Evolutionary conservation across 2,797 vertebrate genomes (phyloP), one percentile per base, ranked within the genome.

Genomic region (Thamnophis elegans): DNA sequence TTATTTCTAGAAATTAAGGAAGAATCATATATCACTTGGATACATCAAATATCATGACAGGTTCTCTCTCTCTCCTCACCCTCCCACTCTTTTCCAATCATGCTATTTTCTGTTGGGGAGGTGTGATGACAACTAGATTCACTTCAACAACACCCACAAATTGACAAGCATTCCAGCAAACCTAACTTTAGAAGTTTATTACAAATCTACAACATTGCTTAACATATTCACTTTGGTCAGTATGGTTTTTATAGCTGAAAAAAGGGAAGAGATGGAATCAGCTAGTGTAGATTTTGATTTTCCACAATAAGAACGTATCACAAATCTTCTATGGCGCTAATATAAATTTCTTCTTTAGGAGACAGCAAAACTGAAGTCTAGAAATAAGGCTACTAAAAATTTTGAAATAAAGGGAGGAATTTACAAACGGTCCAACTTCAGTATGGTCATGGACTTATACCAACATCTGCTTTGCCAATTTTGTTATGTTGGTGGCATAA

Each of bases 1-100:
- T 95, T 94, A 96, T 94, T 96, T 96, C 96, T 96, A 95, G 94
- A 97, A 96, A 96, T 95, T 90, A n/a, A 90, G 85, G 62, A 95
- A 95, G 94, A 93, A 73, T 73, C 91, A 96, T 97, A 90, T 10
- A 96, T 96, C 93, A 95, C 90, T 94, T 95, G 88, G 94, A 93
- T 92, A 89, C 87, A 95, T 78, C 93, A 94, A 91, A 55, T 32
- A 92, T 93, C 51, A 91, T 56, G 68, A 88, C 86, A 91, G 56
- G 26, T 5, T 85, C 26, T 85, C 56, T 85, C 89, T 88, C 54
- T 93, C n/a, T 60, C 22, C 56, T 93, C 85, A 54, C 42, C 78
- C 20, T 93, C 65, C 65, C 42, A 87, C 53, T 90, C 78, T 36
- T 90, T 65, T 25, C 90, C 86, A 88, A 18, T 85, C 56, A 82